Base-by-base conservation (phyloP, 1,140 invertebrate genomes). In the Lepidurus arcticus region DNA sequence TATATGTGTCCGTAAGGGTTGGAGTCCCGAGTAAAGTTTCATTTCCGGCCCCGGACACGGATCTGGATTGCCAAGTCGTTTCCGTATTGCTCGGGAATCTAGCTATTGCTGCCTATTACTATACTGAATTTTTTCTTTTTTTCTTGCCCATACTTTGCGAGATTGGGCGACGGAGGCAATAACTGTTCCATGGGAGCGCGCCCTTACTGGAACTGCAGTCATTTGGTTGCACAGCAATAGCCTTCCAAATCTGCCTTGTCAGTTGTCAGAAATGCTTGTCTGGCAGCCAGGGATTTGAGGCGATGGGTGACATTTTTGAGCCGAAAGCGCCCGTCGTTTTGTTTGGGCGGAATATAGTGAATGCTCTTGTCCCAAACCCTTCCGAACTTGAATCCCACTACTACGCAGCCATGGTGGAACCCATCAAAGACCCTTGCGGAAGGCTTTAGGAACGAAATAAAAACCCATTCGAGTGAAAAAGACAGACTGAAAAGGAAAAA, bases 181-280 rank as follows among this genome's bases (percentile, higher is more conserved):
- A 65, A 65, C 53, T 5, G 53, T 13, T 65, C 21, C 53, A 65
- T n/a, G 53, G 34, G 34, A 34, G 34, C 34, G 34, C 34, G 4
- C 34, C 34, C 34, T 34, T 34, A 34, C 34, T 34, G 34, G 21
- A 65, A 65, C 53, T 65, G n/a, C 53, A 65, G 53, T 65, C 53
- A 65, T 65, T 65, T 65, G 53, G 53, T 65, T 65, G 53, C n/a
- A n/a, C 53, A 65, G 53, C 53, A 65, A 65, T 65, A 65, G 53
- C 13, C 53, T 65, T 21, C 53, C 9, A 65, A 65, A 65, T 65
- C 53, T 65, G 53, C 53, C 53, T 65, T 65, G 53, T 65, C 53
- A 65, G 8, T 65, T 65, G 53, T 65, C 53, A 65, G 53, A 16
- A 65, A 65, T 65, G 21, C 16, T 21, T 65, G 53, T 65, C 53